Evolutionary conservation across 2,888 invertebrate species (phyloP), one percentile per base, ranked within the genome.

Genomic region (Amphimallon solstitiale): DNA sequence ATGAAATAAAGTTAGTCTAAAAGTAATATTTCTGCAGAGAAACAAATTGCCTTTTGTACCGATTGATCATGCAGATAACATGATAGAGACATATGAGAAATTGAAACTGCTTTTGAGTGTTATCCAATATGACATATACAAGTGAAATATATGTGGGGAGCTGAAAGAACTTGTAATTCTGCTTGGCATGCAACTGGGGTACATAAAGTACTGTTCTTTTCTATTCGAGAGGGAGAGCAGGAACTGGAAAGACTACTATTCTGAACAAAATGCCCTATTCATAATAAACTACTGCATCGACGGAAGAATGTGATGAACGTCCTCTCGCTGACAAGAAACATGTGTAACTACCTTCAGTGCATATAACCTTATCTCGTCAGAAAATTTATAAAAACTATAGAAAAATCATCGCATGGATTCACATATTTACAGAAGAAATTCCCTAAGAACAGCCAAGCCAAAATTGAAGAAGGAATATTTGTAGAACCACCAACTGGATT

Each of bases 251-350:
- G 40, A 40, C 40, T 12, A 40, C 40, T 40, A 40, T 40, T 40
- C 40, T 40, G 40, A 40, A 40, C 4, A 40, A 40, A 40, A 40
- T 40, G 40, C 10, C 40, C 40, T n/a, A n/a, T 12, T 40, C 40
- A n/a, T 40, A 40, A 40, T 40, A 12, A 40, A 5, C 6, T 40
- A 40, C 9, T 10, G 9, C 12, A 6, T 40, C 3, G 6, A 40
- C 40, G 12, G 12, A 40, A 40, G 40, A 40, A 40, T 10, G 40
- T 40, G 40, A 40, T 40, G 12, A 40, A 40, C 9, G 12, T 40
- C 9, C 40, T 40, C 40, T 40, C 7, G 40, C 12, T 5, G 40
- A n/a, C 40, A 10, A 3, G 40, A n/a, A 40, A 40, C 6, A 40
- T 40, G 40, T 40, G 7, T 40, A 40, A 10, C 40, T 10, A 40